These are phyloP conservation scores for Melanchra persicariae DNA, from an alignment of 2,888 invertebrate species.

Conservation along the genomic window DNA sequence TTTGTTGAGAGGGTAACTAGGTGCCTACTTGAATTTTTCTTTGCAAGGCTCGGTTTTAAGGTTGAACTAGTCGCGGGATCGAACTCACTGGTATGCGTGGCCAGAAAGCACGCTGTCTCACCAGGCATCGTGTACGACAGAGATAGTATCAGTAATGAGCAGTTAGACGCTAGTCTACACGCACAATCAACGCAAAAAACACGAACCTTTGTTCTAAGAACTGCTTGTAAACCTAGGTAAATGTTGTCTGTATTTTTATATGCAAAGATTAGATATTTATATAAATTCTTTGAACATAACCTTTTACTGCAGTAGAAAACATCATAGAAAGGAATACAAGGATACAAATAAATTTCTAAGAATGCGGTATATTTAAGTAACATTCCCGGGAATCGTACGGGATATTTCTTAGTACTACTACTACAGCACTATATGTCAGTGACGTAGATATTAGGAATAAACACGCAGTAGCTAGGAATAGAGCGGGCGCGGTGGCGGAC, in stretches of 20 bases:
- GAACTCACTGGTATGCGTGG: too few species aligned
- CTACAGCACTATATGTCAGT: slow-evolving; percentile 31
- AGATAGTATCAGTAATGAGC: too few species aligned
- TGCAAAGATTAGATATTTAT: background rate
- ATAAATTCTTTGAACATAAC: background rate
- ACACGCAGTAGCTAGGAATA: background rate
- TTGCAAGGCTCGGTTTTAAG: background rate
- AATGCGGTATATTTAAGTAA: background rate
- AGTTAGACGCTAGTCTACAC: too few species aligned
- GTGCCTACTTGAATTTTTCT: background rate
- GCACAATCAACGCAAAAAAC: too few species aligned
- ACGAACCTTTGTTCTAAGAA: too few species aligned
- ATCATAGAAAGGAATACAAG: background rate
- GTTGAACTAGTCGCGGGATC: too few species aligned
- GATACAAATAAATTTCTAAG: background rate
- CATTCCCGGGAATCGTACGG: slow-evolving; percentile 15
- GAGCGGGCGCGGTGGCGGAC: background rate
- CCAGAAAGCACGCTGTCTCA: too few species aligned
- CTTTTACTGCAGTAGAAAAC: background rate
- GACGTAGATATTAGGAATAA: slow-evolving; percentile 33
- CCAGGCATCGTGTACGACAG: too few species aligned
- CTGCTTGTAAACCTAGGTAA: too few species aligned
- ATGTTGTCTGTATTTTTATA: background rate
- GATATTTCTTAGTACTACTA: background rate
- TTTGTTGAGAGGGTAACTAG: too few species aligned